A percentile compares a stretch with the other conserved stretches of the same genome.
phyloP scores from a whole-genome alignment of 2,113 vertebrate genomes.

The Oncorhynchus keta region DNA sequence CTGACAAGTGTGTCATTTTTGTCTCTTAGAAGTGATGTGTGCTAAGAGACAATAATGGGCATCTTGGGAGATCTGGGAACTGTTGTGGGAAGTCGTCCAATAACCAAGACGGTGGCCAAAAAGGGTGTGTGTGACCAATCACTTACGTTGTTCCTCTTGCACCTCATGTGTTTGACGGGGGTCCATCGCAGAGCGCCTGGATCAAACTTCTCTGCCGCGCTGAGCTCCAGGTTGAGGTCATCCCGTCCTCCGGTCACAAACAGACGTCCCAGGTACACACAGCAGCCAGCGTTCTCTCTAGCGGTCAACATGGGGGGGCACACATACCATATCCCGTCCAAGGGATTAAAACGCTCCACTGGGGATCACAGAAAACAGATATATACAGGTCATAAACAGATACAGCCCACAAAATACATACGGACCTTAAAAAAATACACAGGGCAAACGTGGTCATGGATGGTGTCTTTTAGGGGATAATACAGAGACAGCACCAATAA shows the following conservation, averaged over 20 bases:
- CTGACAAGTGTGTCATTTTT: no score
- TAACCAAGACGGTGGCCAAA: background rate
- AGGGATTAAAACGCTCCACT: conserved; percentile 68
- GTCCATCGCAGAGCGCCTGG: conserved; percentile 56
- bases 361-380: conserved; percentile 17
- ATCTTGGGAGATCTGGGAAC: no score
- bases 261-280: conserved; percentile 56
- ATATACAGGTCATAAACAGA: background rate
- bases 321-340: conserved; percentile 58
- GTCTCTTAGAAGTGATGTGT: no score
- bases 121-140: background rate
- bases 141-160: conserved; percentile 61
- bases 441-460: no score
- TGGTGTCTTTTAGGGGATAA: background rate
- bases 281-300: conserved; percentile 62
- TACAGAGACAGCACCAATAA: background rate
- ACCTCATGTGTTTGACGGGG: conserved; percentile 59
- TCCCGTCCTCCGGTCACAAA: conserved; percentile 65
- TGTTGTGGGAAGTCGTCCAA: no score
- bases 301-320: conserved; percentile 60
- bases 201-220: conserved; percentile 59
- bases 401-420: background rate
- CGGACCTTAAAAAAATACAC: no score
- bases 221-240: conserved; percentile 61
- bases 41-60: no score